Conservation (phyloP, 2,797 vertebrate species). For the Hippoglossus hippoglossus region DNA sequence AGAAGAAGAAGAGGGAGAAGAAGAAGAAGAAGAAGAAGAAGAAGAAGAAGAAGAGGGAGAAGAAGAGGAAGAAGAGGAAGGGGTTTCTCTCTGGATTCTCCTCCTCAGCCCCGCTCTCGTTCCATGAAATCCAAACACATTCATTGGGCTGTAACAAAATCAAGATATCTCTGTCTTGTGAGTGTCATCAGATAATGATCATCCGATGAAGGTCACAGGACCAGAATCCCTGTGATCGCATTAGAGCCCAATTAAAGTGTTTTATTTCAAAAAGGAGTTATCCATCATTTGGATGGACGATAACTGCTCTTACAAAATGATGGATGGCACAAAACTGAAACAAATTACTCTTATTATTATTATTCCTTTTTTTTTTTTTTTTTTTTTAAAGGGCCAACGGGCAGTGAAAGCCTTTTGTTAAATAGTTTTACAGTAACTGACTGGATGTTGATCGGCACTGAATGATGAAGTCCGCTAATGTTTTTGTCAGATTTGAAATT, state of each 20-base stretch:
- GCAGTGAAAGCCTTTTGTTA: neutral
- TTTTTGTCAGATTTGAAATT: conserved; percentile 53
- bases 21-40: no score
- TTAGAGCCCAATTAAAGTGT: conserved; percentile 61
- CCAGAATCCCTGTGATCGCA: conserved; percentile 53
- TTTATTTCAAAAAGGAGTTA: conserved; percentile 53
- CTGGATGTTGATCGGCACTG: conserved; percentile 14
- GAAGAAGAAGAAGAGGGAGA: no score
- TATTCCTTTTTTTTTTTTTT: neutral
- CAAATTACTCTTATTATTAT: conserved; percentile 7
- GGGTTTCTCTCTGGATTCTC: neutral
- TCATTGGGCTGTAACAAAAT: conserved; percentile 33
- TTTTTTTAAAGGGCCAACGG: neutral
- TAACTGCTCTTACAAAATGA: conserved; percentile 36
- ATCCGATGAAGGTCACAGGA: conserved; percentile 63
- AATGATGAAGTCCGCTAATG: conserved; percentile 55
- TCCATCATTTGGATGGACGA: conserved; percentile 48
- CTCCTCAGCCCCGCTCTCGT: neutral
- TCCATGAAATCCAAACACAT: conserved; percentile 3
- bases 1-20: no score
- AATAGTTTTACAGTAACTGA: conserved; percentile 18
- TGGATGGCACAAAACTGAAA: conserved; percentile 34
- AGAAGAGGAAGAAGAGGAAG: no score
- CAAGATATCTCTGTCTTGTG: conserved; percentile 51
- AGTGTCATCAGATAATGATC: conserved; percentile 57